Percentiles rank a stretch among this genome's conserved stretches.
Conservation (phyloP, 2,888 invertebrate genomes). For the Eilema sororculum region DNA sequence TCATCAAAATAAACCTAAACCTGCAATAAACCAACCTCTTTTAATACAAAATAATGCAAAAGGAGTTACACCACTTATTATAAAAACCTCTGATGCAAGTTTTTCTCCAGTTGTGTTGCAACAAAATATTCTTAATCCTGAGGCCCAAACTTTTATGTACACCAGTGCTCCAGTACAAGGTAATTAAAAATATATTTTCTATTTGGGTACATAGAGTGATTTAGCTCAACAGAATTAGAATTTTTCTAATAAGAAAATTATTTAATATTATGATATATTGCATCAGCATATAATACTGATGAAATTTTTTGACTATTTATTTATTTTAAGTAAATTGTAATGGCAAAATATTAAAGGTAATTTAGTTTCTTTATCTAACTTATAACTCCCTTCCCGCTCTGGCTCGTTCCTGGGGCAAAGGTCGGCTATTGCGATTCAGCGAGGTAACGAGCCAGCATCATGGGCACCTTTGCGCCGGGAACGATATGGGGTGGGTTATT, state of each 20-base stretch:
- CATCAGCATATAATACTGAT: not conserved
- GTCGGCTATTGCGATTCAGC: no score
- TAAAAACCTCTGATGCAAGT: slow-evolving; percentile 79
- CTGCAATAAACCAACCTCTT: slow-evolving; percentile 65
- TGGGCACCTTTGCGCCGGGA: no score
- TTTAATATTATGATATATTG: not conserved
- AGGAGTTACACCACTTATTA: slow-evolving; percentile 72
- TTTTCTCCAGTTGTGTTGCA: slow-evolving; percentile 89
- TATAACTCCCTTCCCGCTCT: no score
- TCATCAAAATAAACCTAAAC: slow-evolving; percentile 60
- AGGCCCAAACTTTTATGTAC: slow-evolving; percentile 82
- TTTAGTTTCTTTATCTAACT: no score
- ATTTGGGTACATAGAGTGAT: not conserved
- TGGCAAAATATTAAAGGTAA: no score
- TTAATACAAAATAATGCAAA: slow-evolving; percentile 76
- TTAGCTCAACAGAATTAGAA: not conserved
- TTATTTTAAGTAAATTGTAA: not conserved
- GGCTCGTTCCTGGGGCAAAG: no score
- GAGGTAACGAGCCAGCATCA: no score
- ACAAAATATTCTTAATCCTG: slow-evolving; percentile 87
- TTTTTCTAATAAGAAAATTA: not conserved
- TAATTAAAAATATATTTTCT: slow-evolving; percentile 44
- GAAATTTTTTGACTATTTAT: no score
- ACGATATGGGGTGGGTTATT: no score
- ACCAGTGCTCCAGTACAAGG: slow-evolving; percentile 81